Base-by-base conservation (phyloP, 2,888 invertebrate genomes). In the Ptilodon capucinus region DNA sequence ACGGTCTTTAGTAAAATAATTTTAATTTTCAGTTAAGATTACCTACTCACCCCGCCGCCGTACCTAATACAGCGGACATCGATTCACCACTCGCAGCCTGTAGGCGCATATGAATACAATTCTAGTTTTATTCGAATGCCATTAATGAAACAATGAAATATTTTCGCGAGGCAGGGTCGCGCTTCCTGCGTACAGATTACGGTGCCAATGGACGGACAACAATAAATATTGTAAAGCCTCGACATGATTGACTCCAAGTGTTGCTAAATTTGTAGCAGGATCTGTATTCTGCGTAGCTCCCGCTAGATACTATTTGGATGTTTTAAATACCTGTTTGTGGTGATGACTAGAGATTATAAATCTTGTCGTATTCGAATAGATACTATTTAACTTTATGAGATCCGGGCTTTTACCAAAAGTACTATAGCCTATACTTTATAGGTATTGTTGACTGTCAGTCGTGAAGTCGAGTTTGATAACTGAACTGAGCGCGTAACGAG, bases 101-200 rank as follows among this genome's bases (percentile, higher is more conserved):
- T 17, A 39, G 4, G 18, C 11, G 34, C 48, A 52, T 60, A 54
- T 51, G 49, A 58, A 65, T 63, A 56, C 56, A 53, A 65, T 60
- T 51, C 43, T 51, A 65, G 44, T 55, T 51, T 40, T 18, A 36
- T 46, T 58, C 55, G 55, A 46, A 45, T 52, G 57, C 77, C 77
- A 76, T 78, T 76, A 73, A 65, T 48, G 73, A 74, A 78, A 85
- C 86, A 84, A 85, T 84, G 78, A 80, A 78, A 76, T 79, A 80
- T 84, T 81, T 80, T 74, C 61, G 75, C 68, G 59, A 61, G 59
- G 52, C 60, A 61, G 59, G 52, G 54, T 40, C 34, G 39, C 54
- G 47, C 46, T 46, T 7, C 46, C 16, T 42, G 81, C 74, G 74
- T 81, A 62, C 61, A 50, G 60, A 77, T 68, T 34, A 5, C 48